Conservation (phyloP, 2,888 invertebrate species). For the Oasisia sp. region DNA sequence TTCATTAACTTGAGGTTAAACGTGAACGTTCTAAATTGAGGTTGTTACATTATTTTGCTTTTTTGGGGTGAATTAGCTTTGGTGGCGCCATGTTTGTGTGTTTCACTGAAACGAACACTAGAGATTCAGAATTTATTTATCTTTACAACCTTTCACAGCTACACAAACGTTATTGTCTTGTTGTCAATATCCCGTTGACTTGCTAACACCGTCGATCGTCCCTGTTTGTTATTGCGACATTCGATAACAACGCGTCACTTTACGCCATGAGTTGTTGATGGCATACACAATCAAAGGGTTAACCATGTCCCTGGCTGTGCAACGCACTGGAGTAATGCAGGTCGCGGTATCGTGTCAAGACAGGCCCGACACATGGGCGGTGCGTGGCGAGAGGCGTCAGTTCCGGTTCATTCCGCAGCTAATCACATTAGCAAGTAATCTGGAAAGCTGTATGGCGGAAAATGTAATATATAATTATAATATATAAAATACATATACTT, state of each 20-base stretch:
- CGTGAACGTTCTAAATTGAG: too few relatives aligned
- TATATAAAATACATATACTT: not conserved
- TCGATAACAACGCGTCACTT: not conserved
- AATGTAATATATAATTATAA: too few relatives aligned
- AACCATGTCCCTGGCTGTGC: not conserved
- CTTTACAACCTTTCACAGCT: not conserved
- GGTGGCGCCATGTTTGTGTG: too few relatives aligned
- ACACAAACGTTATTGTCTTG: not conserved
- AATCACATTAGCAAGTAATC: not conserved
- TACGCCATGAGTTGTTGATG: not conserved
- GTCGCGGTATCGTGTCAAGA: not conserved
- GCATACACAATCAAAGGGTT: not conserved
- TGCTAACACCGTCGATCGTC: not conserved
- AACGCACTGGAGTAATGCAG: not conserved
- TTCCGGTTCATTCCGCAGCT: not conserved
- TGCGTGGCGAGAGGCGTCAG: not conserved
- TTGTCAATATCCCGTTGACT: not conserved
- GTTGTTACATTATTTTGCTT: too few relatives aligned
- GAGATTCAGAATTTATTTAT: not conserved
- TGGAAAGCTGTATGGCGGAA: too few relatives aligned
- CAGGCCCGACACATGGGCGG: not conserved
- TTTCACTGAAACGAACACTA: not conserved
- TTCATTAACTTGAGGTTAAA: too few relatives aligned
- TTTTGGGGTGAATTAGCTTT: too few relatives aligned
- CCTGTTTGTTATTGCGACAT: not conserved